phyloP scores from a whole-genome alignment of 2,113 vertebrate species.

The Xiphias gladius region DNA sequence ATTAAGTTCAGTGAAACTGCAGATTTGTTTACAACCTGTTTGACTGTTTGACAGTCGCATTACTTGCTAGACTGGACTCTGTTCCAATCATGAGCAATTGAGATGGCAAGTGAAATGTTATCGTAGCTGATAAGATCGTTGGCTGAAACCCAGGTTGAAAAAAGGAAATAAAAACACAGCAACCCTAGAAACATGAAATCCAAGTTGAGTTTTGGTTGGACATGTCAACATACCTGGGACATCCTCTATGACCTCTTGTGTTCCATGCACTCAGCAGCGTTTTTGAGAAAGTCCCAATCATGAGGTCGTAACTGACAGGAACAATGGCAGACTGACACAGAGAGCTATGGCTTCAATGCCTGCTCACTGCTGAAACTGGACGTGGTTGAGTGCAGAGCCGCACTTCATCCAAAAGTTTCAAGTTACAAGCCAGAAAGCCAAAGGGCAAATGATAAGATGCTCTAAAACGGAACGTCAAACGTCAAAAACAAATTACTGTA shows the following conservation, averaged over 20 bases:
- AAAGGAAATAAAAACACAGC: no score
- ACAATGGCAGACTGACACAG: neutral
- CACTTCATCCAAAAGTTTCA: neutral
- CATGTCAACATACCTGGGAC: no score
- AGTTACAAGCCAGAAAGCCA: neutral
- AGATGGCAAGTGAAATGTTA: no score
- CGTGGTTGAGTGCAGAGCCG: neutral
- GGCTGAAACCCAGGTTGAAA: neutral
- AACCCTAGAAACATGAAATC: neutral
- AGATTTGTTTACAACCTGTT: neutral
- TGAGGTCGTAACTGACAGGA: no score
- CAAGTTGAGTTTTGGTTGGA: no score
- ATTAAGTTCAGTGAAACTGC: neutral
- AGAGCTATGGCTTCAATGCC: no score
- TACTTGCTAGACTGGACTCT: neutral
- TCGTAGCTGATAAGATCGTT: no score
- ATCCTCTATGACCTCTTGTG: no score
- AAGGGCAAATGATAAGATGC: neutral
- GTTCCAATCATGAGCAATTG: neutral
- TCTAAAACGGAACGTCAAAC: fast-evolving
- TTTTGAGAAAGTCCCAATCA: neutral
- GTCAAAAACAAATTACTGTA: neutral
- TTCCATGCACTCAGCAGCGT: no score
- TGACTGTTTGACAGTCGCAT: no score
- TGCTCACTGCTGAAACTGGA: constrained; percentile 6